phyloP scores from a whole-genome alignment of 2,797 vertebrate genomes.

The Chaetodon trifasciatus region DNA sequence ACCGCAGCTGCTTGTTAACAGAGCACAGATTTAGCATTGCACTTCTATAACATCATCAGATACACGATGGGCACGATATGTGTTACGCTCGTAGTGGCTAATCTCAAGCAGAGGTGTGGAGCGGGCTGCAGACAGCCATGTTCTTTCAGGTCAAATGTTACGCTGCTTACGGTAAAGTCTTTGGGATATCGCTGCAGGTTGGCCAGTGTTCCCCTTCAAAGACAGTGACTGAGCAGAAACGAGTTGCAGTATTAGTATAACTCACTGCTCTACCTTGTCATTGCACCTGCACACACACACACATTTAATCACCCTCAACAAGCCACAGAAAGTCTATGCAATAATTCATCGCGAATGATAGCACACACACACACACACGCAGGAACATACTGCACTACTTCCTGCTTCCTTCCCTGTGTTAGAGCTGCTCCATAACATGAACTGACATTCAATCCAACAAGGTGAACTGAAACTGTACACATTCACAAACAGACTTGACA shows the following conservation, averaged over 20 bases:
- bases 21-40: neutral
- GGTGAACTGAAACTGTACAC: constrained; percentile 20
- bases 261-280: constrained; percentile 28
- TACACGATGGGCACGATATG: too few relatives aligned
- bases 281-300: constrained; percentile 29
- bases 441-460: constrained; percentile 52
- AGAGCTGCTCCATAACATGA: constrained; percentile 23
- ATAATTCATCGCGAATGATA: constrained; percentile 45
- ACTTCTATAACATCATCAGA: neutral
- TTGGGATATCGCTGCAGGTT: constrained; percentile 3
- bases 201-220: constrained; percentile 1
- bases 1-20: neutral
- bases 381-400: neutral
- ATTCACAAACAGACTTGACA: constrained; percentile 19
- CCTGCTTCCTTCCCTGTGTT: constrained; percentile 10
- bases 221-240: constrained; percentile 9
- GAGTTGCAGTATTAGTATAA: constrained; percentile 26
- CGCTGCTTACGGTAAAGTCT: neutral
- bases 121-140: neutral
- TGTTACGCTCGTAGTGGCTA: too few relatives aligned
- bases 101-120: too few relatives aligned
- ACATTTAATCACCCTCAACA: constrained; percentile 40
- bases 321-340: constrained; percentile 34
- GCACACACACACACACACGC: constrained; percentile 5
- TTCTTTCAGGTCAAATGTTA: constrained; percentile 9